These are phyloP conservation scores for Leptopilina myrica DNA, from an alignment of 2,888 invertebrate genomes.

Conservation along the genomic window DNA sequence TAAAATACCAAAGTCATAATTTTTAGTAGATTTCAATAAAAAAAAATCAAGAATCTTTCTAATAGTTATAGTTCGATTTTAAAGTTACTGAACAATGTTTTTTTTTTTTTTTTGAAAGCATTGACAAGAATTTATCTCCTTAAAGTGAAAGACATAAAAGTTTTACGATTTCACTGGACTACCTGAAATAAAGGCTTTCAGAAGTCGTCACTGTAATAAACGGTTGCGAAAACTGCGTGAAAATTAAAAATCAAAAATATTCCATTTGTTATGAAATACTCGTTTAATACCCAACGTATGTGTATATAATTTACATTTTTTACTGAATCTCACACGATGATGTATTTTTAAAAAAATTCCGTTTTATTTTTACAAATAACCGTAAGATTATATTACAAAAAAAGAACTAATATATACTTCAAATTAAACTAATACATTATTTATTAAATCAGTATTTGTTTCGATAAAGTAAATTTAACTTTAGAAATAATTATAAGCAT, in stretches of 20 bases:
- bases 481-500: no score
- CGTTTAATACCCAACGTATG: background rate
- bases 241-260: constrained; percentile 11
- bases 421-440: no score
- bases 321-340: no score
- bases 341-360: no score
- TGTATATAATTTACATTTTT: no score
- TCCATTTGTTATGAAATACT: constrained; percentile 9
- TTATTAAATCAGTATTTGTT: no score
- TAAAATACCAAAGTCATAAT: no score
- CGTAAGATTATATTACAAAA: no score
- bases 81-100: constrained; percentile 8
- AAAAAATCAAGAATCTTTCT: background rate
- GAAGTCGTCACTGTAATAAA: background rate
- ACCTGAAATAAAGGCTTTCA: background rate
- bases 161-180: constrained; percentile 14
- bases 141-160: constrained; percentile 4
- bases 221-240: background rate
- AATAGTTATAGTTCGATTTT: background rate
- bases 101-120: background rate
- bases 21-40: background rate
- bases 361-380: no score
- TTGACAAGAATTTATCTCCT: constrained; percentile 7
- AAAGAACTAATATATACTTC: no score
- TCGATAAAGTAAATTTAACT: no score